Conservation (phyloP, 2,797 vertebrate species). For the Parauchenoglanis ngamensis region DNA sequence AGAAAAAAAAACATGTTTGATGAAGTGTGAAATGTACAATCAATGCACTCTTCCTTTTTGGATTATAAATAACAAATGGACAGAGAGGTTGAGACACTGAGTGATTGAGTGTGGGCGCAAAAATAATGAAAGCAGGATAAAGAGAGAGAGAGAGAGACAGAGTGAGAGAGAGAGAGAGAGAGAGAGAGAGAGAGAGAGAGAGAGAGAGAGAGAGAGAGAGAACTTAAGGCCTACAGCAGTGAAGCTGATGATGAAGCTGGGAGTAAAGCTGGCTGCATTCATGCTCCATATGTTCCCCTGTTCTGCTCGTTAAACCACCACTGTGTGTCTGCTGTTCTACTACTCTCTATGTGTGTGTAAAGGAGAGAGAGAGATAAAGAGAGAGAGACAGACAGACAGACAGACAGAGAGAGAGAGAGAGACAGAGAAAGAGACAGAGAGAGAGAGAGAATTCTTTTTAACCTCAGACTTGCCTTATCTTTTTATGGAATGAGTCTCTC, state of each 20-base stretch:
- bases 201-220: slow-evolving; percentile 35
- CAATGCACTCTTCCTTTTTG: not conserved
- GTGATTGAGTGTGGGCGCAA: not conserved
- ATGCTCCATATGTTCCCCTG: slow-evolving; percentile 56
- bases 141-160: slow-evolving; percentile 22
- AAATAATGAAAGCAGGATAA: not conserved
- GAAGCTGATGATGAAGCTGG: slow-evolving; percentile 38
- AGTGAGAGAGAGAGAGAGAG: slow-evolving; percentile 43
- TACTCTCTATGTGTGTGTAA: not conserved
- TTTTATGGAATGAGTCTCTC: not conserved
- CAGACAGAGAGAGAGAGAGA: slow-evolving; percentile 10
- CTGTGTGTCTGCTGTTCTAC: slow-evolving; percentile 51
- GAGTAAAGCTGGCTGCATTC: slow-evolving; percentile 44
- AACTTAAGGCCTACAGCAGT: slow-evolving; percentile 31
- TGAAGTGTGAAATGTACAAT: not conserved
- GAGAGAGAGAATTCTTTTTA: slow-evolving; percentile 36
- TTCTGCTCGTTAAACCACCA: slow-evolving; percentile 58
- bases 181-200: slow-evolving; percentile 34
- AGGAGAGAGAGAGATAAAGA: not conserved
- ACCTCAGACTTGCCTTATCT: slow-evolving; percentile 7
- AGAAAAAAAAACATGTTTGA: not conserved
- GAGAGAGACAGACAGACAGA: not conserved
- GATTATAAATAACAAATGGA: not conserved
- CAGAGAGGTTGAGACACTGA: not conserved
- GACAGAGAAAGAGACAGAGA: slow-evolving; percentile 25